Base-by-base conservation (phyloP, 1,140 invertebrate genomes). In the Brachionus paranguensis region DNA sequence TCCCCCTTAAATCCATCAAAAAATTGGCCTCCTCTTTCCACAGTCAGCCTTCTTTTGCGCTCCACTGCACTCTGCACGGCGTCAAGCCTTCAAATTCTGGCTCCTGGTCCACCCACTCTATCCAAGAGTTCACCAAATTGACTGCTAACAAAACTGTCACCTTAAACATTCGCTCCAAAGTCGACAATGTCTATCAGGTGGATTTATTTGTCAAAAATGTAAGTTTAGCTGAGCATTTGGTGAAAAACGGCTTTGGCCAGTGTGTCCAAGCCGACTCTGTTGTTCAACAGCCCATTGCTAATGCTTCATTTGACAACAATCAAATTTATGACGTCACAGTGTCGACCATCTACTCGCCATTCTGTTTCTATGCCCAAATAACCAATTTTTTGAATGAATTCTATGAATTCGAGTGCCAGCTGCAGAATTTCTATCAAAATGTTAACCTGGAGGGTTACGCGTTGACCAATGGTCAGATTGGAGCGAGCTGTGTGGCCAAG, bases 331-430 rank as follows among this genome's bases (percentile, higher is more conserved):
- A 64, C 12, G 27, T 81, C 11, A 68, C 43, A 43, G 53, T 64
- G 2, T 11, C 50, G 14, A 24, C 17, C 11, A 68, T 81, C 20
- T 20, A 37, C 17, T 37, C n/a, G 1, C 53, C 78, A 64, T 81
- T 81, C 33, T 81, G 78, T 47, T 81, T 81, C 37, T 81, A 64
- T 81, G 50, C n/a, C 0, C 78, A 81, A 81, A 20, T 81, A 10
- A 47, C 41, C 3, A 29, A 60, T 24, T 27, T 41, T 20, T 27
- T 64, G 24, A 37, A 1, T n/a, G 53, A 81, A 20, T 64, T 81
- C 37, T 3, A 8, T 64, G 3, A 81, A 12, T 81, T 81, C 33
- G 78, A 60, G 37, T 11, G 7, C 5, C 5, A 60, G 12, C 3
- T 81, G 8, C 78, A 81, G 60, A 29, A 43, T 5, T 68, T 14